Base-by-base conservation (phyloP, 2,113 vertebrate species). In the Alosa alosa region DNA sequence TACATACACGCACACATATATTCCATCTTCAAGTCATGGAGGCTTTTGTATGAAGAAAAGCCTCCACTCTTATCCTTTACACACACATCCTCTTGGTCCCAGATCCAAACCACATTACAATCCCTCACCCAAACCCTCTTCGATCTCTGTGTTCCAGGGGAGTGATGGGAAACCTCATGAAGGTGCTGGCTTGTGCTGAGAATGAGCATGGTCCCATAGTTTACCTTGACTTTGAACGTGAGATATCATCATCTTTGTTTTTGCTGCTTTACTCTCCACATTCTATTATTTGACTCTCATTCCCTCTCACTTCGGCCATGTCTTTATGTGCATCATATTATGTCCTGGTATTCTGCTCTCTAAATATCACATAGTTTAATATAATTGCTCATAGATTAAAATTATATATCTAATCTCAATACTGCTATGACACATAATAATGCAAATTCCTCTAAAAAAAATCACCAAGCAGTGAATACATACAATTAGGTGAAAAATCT, bases 181-280 rank as follows among this genome's bases (percentile, higher is more conserved):
- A 97, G 97, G 96, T 97, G 95, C 96, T 97, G 96, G 95, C 97
- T 96, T 97, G 96, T 96, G 94, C 95, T 95, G 96, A 97, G 90
- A 96, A 97, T 96, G 97, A 97, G 96, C 97, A 97, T 96, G 96
- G 97, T 95, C 96, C 95, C 96, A 97, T 97, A 96, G 95, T 98
- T 98, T 97, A 96, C 97, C 97, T 98, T 97, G 97, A 97, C 97
- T 97, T 97, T 97, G 97, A 97, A 97, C 95, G 97, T 98, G 97
- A 98, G 97, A 96, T 72, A 72, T 95, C 96, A 96, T 96, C 92
- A 90, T 93, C 94, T 96, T 95, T 91, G 93, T 94, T 94, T 84
- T 50, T 81, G 90, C 88, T 89, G 93, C 93, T 94, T 94, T 90
- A 90, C 92, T 94, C 94, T 90, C 88, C 93, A n/a, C 41, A 64